These are phyloP conservation scores for Cryptotermes secundus DNA, from an alignment of 1,140 invertebrate species.

Conservation along the genomic window DNA sequence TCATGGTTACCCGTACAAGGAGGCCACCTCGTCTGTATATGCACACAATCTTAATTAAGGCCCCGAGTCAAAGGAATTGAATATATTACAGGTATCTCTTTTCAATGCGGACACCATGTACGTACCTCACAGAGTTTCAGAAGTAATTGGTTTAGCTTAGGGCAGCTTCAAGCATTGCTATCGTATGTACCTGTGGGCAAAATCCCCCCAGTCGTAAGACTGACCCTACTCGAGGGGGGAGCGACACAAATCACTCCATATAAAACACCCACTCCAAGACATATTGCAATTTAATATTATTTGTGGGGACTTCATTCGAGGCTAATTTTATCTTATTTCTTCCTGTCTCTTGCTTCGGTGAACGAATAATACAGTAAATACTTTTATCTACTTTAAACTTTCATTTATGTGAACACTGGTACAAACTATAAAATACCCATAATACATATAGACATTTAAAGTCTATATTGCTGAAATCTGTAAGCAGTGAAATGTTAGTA, in stretches of 20 bases:
- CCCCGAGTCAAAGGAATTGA: constrained; percentile 9
- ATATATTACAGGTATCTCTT: neutral
- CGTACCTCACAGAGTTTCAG: neutral
- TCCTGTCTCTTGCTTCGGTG: too few relatives aligned
- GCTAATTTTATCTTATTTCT: too few relatives aligned
- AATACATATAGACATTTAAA: too few relatives aligned
- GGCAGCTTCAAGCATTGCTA: neutral
- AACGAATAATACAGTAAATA: too few relatives aligned
- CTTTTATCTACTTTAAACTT: too few relatives aligned
- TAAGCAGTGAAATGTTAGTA: too few relatives aligned
- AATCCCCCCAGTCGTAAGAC: neutral
- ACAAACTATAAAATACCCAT: too few relatives aligned
- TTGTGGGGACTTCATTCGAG: too few relatives aligned
- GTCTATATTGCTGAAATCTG: too few relatives aligned
- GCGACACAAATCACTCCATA: neutral
- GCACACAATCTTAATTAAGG: constrained; percentile 17
- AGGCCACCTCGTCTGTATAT: neutral
- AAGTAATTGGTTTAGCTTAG: constrained; percentile 1
- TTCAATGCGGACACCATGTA: neutral
- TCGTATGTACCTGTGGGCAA: neutral
- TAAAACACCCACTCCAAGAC: too few relatives aligned
- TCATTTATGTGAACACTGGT: too few relatives aligned
- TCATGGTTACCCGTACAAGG: neutral
- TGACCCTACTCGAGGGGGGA: neutral
- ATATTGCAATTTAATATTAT: too few relatives aligned